A percentile compares a stretch with the other conserved stretches of the same genome.
phyloP scores from a whole-genome alignment of 1,140 invertebrate genomes.

The Orchestia grillus region DNA sequence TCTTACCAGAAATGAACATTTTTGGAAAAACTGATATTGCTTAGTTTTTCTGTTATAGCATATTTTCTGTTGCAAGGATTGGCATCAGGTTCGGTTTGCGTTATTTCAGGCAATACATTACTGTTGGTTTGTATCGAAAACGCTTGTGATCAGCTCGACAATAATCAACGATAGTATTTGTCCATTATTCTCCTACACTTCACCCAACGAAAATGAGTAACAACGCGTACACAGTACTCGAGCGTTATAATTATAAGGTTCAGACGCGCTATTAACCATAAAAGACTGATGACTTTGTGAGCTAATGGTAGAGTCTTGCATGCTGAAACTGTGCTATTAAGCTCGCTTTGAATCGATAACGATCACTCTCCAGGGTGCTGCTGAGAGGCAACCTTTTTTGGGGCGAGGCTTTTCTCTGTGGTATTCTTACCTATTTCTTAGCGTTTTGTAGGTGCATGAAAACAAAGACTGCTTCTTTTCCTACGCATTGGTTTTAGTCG shows the following conservation, averaged over 20 bases:
- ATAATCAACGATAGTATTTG: not conserved
- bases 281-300: not conserved
- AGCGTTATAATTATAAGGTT: not conserved
- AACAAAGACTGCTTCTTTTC: not conserved
- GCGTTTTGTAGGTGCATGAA: not conserved
- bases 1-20: not conserved
- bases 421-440: not conserved
- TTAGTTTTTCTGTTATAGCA: not conserved
- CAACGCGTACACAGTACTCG: not conserved
- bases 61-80: not conserved
- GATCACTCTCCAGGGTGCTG: not conserved
- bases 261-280: not conserved
- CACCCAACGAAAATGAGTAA: not conserved
- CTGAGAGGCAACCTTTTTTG: not conserved
- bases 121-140: not conserved
- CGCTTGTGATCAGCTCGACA: not conserved
- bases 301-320: not conserved
- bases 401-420: not conserved
- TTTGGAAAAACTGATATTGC: not conserved
- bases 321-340: not conserved
- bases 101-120: not conserved
- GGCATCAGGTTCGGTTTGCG: not conserved
- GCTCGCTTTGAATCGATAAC: not conserved
- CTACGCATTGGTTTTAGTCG: not conserved
- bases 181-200: not conserved